phyloP scores from a whole-genome alignment of 1,140 invertebrate genomes.

The Neodiprion fabricii region DNA sequence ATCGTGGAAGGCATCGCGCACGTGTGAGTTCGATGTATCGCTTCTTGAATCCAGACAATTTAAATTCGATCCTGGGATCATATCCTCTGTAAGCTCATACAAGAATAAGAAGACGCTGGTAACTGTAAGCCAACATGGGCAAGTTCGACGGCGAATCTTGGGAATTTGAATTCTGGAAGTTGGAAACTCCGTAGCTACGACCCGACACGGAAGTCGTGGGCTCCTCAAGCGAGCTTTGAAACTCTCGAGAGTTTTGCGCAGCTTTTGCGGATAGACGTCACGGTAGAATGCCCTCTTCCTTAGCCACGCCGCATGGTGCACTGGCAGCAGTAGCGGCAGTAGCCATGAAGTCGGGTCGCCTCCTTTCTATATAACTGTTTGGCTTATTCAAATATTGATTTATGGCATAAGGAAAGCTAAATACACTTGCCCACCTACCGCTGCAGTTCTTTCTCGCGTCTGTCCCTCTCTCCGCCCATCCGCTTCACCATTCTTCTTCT shows the following conservation, averaged over 20 bases:
- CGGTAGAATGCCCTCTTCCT: not conserved
- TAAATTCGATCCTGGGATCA: too few relatives aligned
- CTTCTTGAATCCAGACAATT: too few relatives aligned
- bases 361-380: conserved; percentile 14
- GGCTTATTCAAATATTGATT: conserved; percentile 21
- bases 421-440: not conserved
- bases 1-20: too few relatives aligned
- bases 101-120: too few relatives aligned
- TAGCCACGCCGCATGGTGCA: not conserved
- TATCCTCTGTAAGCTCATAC: too few relatives aligned
- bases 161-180: not conserved
- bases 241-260: not conserved
- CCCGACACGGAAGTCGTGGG: not conserved
- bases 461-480: not conserved
- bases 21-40: too few relatives aligned
- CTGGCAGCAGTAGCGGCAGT: not conserved
- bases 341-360: not conserved
- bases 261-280: conserved; percentile 2
- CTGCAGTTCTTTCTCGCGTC: not conserved
- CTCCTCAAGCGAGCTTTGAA: not conserved
- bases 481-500: not conserved
- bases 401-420: conserved; percentile 11
- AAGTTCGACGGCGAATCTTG: not conserved
- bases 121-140: too few relatives aligned
- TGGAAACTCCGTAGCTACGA: not conserved